phyloP scores from a whole-genome alignment of 1,140 invertebrate genomes.

The Thaumatotibia leucotreta region DNA sequence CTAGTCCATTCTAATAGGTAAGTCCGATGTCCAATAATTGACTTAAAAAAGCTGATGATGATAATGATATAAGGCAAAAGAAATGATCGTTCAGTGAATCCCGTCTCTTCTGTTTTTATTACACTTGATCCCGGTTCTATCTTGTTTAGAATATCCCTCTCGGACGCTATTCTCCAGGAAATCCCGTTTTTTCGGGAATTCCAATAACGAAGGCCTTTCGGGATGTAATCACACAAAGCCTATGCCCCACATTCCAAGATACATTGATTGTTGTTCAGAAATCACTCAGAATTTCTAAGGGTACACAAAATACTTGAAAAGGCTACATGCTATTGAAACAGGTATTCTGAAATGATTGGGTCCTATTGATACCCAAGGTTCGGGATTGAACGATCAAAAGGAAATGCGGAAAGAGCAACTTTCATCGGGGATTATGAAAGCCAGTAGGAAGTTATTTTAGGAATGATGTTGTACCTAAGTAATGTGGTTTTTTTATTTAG shows the following conservation, averaged over 20 bases:
- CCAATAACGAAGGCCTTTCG: neutral
- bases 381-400: no score
- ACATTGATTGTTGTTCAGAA: neutral
- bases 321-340: neutral
- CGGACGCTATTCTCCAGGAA: neutral
- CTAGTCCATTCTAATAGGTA: no score
- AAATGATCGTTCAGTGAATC: neutral
- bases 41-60: no score
- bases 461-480: no score
- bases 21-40: no score
- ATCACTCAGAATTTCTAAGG: neutral
- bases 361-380: neutral
- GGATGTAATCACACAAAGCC: neutral
- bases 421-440: no score
- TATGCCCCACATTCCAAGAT: neutral
- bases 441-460: no score
- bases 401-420: no score
- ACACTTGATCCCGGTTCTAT: neutral
- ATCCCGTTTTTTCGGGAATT: conserved; percentile 4
- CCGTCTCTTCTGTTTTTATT: neutral
- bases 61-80: no score
- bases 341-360: neutral
- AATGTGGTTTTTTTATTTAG: no score
- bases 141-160: neutral
- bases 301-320: neutral